Evolutionary conservation across 2,113 vertebrate species (phyloP), one percentile per base, ranked within the genome.

Genomic region (Serinus canaria): DNA sequence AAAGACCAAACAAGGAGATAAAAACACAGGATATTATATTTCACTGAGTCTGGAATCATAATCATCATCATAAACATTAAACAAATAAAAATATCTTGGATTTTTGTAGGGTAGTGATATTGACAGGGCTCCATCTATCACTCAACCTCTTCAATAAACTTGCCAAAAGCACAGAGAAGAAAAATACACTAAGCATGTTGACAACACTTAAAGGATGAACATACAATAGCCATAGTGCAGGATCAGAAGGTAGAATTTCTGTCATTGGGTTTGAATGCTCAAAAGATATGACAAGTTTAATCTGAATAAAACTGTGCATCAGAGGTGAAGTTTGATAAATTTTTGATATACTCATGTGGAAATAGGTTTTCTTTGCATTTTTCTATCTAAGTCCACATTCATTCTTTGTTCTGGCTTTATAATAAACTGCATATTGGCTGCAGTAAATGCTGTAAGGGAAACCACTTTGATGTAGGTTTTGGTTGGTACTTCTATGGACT

Each of bases 21-120:
- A 95, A 81, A 81, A 0, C 33, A 75, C 72, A 82, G 85, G 74
- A 93, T 94, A 93, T 90, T 95, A 59, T 49, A 44, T 91, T 85
- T 90, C 78, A 67, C 56, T 10, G 37, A 66, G 31, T 78, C 73
- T 47, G 53, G 68, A 53, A 21, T 70, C n/a, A 58, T 75, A 30
- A 85, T 44, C 27, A 76, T 47, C 31, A 76, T 67, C 24, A 87
- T n/a, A 55, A 72, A 7, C 22, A 78, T 33, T 46, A 79, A 91
- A 53, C 2, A 73, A 89, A 78, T 11, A 30, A 63, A 52, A 58
- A 84, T 41, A 25, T 50, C 62, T 74, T 60, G 35, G n/a, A n/a
- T 84, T 90, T 76, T 84, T 20, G 9, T 60, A 56, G 50, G 13
- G 17, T 33, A 59, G 27, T 52, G n/a, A 27, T 15, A n/a, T 20